Evolutionary conservation across 92 coral and sea anemone species (phyloP).

Genomic region (Parazoanthus atlanticus): DNA sequence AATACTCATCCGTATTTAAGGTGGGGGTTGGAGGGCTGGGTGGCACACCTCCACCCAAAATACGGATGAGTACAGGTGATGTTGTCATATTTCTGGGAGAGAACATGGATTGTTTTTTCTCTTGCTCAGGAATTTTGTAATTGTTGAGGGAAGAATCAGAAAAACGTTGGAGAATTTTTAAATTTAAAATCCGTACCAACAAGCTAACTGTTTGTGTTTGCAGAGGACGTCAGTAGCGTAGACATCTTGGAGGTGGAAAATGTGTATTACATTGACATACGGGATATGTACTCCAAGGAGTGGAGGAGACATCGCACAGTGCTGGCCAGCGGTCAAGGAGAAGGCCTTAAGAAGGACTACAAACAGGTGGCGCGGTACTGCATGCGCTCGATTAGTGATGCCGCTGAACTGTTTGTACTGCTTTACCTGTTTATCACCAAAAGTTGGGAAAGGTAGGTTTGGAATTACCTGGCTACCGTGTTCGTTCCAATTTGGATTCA

Average conservation of each 20-base stretch:
- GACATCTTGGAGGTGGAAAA: constrained; percentile 83
- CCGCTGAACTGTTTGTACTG: constrained; percentile 95
- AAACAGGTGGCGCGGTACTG: constrained; percentile 92
- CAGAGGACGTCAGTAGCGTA: constrained; percentile 91
- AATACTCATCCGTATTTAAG: too few species aligned
- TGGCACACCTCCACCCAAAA: too few species aligned
- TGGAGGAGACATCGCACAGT: constrained; percentile 82
- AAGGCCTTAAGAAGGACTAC: constrained; percentile 60
- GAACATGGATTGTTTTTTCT: too few species aligned
- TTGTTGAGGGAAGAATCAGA: too few species aligned
- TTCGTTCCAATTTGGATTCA: neutral
- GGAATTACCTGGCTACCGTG: neutral
- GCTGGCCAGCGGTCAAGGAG: constrained; percentile 36
- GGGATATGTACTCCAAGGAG: constrained; percentile 81
- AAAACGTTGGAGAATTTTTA: too few species aligned
- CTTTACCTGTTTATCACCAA: constrained; percentile 86
- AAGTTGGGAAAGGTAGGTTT: constrained; percentile 54
- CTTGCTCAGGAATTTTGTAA: too few species aligned
- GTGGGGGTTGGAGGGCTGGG: too few species aligned
- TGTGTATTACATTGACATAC: constrained; percentile 84
- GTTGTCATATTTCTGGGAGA: too few species aligned
- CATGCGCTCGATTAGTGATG: constrained; percentile 94
- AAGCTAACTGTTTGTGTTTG: neutral
- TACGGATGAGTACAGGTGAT: too few species aligned
- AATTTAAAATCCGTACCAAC: too few species aligned